Evolutionary conservation across 2,797 vertebrate genomes (phyloP).

Genomic region (Tauraco hartlaubi): DNA sequence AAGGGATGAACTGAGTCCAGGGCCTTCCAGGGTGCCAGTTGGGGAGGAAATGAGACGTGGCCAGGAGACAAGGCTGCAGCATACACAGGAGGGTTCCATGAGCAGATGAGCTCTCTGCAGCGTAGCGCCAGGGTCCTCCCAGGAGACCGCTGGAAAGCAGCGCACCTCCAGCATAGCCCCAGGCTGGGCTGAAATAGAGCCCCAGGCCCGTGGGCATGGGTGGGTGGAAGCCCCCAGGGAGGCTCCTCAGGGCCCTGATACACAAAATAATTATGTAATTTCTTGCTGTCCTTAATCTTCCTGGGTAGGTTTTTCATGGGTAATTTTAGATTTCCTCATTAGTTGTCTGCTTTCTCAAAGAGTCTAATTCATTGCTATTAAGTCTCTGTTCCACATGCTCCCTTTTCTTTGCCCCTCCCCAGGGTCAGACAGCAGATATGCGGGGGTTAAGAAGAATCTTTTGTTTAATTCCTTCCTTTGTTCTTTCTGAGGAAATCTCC

Average conservation of each 20-base stretch:
- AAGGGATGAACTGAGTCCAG: too few species aligned
- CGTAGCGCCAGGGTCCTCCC: rapidly evolving
- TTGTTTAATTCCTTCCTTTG: background rate
- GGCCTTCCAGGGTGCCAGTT: background rate
- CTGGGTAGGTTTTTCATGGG: background rate
- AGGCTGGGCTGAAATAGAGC: background rate
- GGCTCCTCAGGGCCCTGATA: rapidly evolving
- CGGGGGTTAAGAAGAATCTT: background rate
- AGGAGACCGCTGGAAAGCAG: background rate
- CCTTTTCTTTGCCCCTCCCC: background rate
- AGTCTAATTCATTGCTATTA: background rate
- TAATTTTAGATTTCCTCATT: background rate
- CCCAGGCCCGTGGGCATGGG: background rate
- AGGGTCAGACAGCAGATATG: background rate
- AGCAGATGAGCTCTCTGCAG: background rate
- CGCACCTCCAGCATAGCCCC: rapidly evolving
- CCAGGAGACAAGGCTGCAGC: background rate
- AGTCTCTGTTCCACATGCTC: background rate
- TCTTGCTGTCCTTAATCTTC: background rate
- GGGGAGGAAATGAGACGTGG: background rate
- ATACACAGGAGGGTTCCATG: rapidly evolving
- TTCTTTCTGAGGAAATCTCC: background rate
- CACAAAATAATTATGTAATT: background rate
- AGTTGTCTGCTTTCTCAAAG: background rate
- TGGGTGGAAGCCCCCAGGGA: background rate